Evolutionary conservation across 1,140 invertebrate species (phyloP).

Genomic region (Liolophura sinensis): DNA sequence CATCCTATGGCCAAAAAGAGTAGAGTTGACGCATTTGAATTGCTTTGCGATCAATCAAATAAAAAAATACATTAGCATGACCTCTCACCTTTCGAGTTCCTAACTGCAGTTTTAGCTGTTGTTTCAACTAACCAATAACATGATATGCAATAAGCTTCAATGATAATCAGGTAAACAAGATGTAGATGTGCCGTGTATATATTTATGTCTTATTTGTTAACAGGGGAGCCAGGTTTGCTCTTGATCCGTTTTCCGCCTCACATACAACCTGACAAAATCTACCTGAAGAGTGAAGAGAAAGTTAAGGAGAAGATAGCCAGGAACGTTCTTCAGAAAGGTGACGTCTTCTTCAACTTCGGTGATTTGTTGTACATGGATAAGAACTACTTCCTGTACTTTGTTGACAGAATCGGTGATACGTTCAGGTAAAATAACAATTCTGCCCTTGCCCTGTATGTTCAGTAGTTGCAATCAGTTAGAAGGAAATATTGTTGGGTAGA

Average conservation of each 20-base stretch:
- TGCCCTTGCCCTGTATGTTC: too few species aligned
- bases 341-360: constrained; percentile 36
- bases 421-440: constrained; percentile 39
- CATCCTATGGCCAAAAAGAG: too few species aligned
- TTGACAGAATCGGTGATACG: constrained; percentile 50
- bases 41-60: neutral
- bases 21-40: neutral
- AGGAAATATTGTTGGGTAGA: too few species aligned
- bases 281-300: constrained; percentile 17
- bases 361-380: constrained; percentile 45
- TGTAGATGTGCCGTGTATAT: too few species aligned
- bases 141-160: neutral
- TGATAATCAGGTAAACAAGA: too few species aligned
- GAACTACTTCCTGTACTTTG: constrained; percentile 48
- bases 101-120: neutral
- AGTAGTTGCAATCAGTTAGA: too few species aligned
- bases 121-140: neutral
- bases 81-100: neutral
- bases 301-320: constrained; percentile 25
- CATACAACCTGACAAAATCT: constrained; percentile 23
- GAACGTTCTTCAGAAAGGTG: constrained; percentile 35
- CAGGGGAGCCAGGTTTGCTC: constrained; percentile 20
- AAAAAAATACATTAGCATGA: neutral
- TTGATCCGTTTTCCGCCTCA: constrained; percentile 3
- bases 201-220: neutral